phyloP scores from a whole-genome alignment of 2,888 invertebrate genomes.

The Drosophila limbata region DNA sequence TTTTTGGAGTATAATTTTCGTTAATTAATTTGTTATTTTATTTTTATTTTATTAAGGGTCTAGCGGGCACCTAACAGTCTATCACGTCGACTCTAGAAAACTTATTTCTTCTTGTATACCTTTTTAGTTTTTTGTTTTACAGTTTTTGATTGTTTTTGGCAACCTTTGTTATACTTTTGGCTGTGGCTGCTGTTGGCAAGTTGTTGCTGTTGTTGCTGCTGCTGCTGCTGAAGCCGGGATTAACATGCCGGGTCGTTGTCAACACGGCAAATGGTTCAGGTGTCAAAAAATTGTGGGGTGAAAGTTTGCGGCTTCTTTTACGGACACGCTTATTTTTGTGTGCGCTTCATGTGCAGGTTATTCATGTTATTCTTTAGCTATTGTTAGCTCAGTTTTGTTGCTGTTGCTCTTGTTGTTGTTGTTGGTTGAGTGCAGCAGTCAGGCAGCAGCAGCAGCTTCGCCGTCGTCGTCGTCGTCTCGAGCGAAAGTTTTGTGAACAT shows the following conservation, averaged over 20 bases:
- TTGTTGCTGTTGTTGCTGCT: constrained; percentile 24
- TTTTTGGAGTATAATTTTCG: too few species aligned
- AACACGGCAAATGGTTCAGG: constrained; percentile 75
- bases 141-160: constrained; percentile 54
- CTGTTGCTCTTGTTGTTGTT: constrained; percentile 18
- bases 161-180: constrained; percentile 47
- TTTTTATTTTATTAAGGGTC: not conserved
- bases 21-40: too few species aligned
- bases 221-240: constrained; percentile 40
- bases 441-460: not conserved
- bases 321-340: constrained; percentile 55
- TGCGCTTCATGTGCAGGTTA: constrained; percentile 65
- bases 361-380: constrained; percentile 61
- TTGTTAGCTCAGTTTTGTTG: constrained; percentile 27
- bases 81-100: not conserved
- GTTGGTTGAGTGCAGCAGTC: constrained; percentile 54
- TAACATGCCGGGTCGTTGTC: constrained; percentile 68
- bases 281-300: constrained; percentile 75
- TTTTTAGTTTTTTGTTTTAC: constrained; percentile 26
- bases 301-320: constrained; percentile 76
- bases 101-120: not conserved
- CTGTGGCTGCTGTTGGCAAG: constrained; percentile 36
- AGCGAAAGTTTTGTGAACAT: constrained; percentile 60
- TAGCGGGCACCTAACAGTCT: not conserved
- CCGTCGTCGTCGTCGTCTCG: constrained; percentile 14